Evolutionary conservation across 30 jellyfish, hydroid and myxozoan species (phyloP).

Genomic region (Aurelia aurita complex sp. Pacific): DNA sequence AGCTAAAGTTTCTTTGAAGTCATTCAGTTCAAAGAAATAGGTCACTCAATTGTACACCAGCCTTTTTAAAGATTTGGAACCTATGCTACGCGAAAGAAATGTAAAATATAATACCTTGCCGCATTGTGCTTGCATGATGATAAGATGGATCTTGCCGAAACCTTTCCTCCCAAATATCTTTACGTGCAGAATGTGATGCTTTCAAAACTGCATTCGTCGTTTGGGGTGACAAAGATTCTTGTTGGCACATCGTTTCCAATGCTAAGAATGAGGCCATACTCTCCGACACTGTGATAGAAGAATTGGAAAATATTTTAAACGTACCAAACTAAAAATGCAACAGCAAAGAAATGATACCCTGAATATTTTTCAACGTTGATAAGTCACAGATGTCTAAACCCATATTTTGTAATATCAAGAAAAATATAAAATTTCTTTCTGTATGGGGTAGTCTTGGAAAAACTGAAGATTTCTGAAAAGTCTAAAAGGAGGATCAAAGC

Average conservation of each 20-base stretch:
- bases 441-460: too few species aligned
- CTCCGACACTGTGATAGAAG: slow-evolving; percentile 47
- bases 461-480: too few species aligned
- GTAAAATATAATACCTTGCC: slow-evolving; percentile 41
- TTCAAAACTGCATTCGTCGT: slow-evolving; percentile 68
- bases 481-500: too few species aligned
- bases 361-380: too few species aligned
- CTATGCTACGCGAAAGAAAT: too few species aligned
- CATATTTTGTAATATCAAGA: background rate
- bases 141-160: background rate
- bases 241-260: slow-evolving; percentile 78
- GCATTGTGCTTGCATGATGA: slow-evolving; percentile 17
- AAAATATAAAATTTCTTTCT: background rate
- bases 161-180: slow-evolving; percentile 21
- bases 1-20: too few species aligned
- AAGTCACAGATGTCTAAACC: background rate
- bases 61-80: too few species aligned
- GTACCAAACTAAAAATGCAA: too few species aligned
- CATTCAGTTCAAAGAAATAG: too few species aligned
- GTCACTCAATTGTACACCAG: too few species aligned
- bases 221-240: slow-evolving; percentile 66
- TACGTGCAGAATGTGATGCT: slow-evolving; percentile 56
- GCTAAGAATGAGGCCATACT: slow-evolving; percentile 89
- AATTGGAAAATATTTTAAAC: too few species aligned
- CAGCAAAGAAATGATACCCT: too few species aligned